Conservation (phyloP, 2,888 invertebrate genomes). For the Eilema griseolum region DNA sequence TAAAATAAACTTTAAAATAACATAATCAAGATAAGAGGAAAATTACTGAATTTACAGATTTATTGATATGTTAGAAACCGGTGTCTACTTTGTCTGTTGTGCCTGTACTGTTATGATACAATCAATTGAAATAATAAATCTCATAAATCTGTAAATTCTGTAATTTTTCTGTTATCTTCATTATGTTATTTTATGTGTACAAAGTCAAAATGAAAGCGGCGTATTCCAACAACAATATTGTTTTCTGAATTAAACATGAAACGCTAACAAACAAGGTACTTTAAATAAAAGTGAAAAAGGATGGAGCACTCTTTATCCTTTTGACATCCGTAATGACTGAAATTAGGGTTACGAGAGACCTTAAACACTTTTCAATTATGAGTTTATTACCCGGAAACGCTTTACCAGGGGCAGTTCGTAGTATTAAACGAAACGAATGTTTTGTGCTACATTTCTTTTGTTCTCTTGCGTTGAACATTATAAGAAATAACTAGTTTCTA, state of each 20-base stretch:
- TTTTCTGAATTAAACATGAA: conserved; percentile 27
- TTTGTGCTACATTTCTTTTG: conserved; percentile 23
- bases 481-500: conserved; percentile 5
- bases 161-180: too few relatives aligned
- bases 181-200: too few relatives aligned
- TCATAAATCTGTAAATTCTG: too few relatives aligned
- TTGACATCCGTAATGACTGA: conserved; percentile 44
- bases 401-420: conserved; percentile 26
- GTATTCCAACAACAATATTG: conserved; percentile 11
- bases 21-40: too few relatives aligned
- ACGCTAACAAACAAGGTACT: conserved; percentile 17
- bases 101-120: too few relatives aligned
- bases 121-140: too few relatives aligned
- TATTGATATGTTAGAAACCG: too few relatives aligned
- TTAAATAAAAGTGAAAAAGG: conserved; percentile 28
- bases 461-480: conserved; percentile 13
- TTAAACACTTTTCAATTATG: conserved; percentile 51
- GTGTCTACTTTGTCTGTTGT: too few relatives aligned
- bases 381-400: conserved; percentile 41
- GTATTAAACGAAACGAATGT: conserved; percentile 26
- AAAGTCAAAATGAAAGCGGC: conserved; percentile 16
- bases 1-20: too few relatives aligned
- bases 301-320: conserved; percentile 29
- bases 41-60: too few relatives aligned
- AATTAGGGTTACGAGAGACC: conserved; percentile 46